These are phyloP conservation scores for Bombyx huttoni DNA, from an alignment of 2,888 invertebrate genomes.

Conservation along the genomic window DNA sequence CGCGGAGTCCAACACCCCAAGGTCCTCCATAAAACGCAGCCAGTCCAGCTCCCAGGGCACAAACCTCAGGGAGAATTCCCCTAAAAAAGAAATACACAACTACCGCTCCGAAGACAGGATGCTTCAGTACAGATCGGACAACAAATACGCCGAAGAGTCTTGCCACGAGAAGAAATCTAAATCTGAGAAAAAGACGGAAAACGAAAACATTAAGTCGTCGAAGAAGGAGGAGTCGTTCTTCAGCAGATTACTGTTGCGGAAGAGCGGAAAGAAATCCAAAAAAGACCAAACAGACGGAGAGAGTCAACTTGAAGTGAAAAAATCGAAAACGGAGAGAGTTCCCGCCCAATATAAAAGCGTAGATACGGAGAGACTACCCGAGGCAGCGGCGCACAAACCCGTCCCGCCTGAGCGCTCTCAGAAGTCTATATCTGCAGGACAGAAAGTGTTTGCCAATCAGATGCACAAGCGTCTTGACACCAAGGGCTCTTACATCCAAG, in stretches of 20 bases:
- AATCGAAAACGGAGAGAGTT: constrained; percentile 47
- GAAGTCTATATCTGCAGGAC: constrained; percentile 54
- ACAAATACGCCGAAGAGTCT: constrained; percentile 58
- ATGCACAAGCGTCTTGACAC: constrained; percentile 66
- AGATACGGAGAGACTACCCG: constrained; percentile 41
- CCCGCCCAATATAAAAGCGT: constrained; percentile 46
- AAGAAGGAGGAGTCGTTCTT: constrained; percentile 76
- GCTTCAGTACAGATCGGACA: constrained; percentile 43
- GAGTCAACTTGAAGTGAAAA: constrained; percentile 47
- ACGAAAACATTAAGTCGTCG: constrained; percentile 56
- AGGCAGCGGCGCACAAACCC: constrained; percentile 45
- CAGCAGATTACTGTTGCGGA: constrained; percentile 77
- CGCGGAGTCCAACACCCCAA: constrained; percentile 48
- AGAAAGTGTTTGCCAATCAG: constrained; percentile 64
- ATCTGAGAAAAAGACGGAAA: constrained; percentile 60
- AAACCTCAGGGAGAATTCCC: constrained; percentile 40
- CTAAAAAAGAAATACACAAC: constrained; percentile 34
- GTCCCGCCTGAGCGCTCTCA: constrained; percentile 56
- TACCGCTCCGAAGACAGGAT: constrained; percentile 47
- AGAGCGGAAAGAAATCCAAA: constrained; percentile 80
- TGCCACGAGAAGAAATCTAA: constrained; percentile 64
- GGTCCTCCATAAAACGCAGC: constrained; percentile 62
- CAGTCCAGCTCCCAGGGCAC: constrained; percentile 67
- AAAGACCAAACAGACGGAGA: constrained; percentile 62
- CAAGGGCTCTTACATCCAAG: constrained; percentile 64